These are phyloP conservation scores for Pseudeuparius sepicola DNA, from an alignment of 2,888 invertebrate species.

Conservation along the genomic window DNA sequence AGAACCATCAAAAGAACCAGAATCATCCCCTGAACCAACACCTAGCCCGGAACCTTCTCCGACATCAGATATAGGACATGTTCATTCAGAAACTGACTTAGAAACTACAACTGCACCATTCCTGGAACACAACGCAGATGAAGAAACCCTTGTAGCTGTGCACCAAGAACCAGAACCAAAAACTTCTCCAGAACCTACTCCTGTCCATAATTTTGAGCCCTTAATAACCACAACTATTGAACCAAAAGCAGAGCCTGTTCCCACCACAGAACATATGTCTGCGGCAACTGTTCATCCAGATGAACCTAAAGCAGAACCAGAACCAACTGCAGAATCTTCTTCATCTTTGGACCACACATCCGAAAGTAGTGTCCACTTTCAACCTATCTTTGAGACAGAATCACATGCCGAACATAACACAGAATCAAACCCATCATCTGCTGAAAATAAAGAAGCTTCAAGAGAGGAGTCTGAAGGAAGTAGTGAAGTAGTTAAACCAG, in stretches of 20 bases:
- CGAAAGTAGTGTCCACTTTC: too few relatives aligned
- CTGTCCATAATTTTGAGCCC: constrained; percentile 3
- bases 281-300: constrained; percentile 20
- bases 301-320: constrained; percentile 28
- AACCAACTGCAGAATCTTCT: constrained; percentile 27
- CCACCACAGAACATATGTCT: constrained; percentile 13
- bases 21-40: constrained; percentile 33
- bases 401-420: constrained; percentile 40
- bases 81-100: constrained; percentile 22
- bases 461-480: constrained; percentile 25
- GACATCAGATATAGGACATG: too few relatives aligned
- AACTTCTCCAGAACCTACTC: constrained; percentile 17
- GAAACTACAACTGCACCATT: constrained; percentile 23
- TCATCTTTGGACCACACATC: constrained; percentile 25
- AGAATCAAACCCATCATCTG: constrained; percentile 36
- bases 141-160: constrained; percentile 22
- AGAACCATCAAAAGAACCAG: constrained; percentile 16
- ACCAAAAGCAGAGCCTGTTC: not conserved
- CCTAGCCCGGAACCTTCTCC: constrained; percentile 40
- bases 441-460: constrained; percentile 18
- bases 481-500: too few relatives aligned
- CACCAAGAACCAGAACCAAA: constrained; percentile 22
- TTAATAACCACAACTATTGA: not conserved
- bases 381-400: constrained; percentile 43
- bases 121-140: constrained; percentile 21